Conservation (phyloP, 2,113 vertebrate species). For the Strigops habroptila region DNA sequence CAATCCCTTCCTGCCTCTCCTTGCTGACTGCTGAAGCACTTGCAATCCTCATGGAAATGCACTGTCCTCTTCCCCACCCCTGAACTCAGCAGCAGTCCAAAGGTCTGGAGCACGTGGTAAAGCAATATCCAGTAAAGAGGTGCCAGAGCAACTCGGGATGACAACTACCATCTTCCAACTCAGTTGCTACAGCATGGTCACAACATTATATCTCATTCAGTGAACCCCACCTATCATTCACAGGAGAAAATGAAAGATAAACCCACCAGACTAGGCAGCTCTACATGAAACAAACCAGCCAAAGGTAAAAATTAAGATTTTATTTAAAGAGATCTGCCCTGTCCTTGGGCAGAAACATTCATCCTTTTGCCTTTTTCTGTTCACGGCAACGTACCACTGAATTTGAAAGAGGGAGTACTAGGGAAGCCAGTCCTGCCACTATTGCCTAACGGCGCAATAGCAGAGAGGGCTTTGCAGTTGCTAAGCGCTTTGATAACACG, state of each 20-base stretch:
- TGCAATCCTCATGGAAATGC: background rate
- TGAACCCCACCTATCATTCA: background rate
- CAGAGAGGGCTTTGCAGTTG: background rate
- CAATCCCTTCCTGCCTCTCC: background rate
- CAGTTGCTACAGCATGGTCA: background rate
- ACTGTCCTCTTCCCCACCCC: background rate
- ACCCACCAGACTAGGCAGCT: background rate
- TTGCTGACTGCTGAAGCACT: background rate
- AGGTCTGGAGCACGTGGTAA: background rate
- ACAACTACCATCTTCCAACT: background rate
- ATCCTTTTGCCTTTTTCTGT: background rate
- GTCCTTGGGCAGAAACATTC: background rate
- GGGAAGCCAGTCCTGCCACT: background rate
- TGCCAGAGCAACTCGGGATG: background rate
- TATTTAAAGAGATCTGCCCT: background rate
- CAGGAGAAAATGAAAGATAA: background rate
- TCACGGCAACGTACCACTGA: background rate
- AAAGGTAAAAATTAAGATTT: background rate
- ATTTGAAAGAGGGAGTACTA: background rate
- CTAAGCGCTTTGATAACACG: rapidly evolving
- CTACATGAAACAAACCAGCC: background rate
- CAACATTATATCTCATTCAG: background rate
- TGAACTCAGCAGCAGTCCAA: background rate
- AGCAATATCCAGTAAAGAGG: background rate
- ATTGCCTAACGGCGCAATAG: rapidly evolving